These are phyloP conservation scores for Astropecten irregularis DNA, from an alignment of 53 echinoderm and acorn worm genomes.

Conservation along the genomic window DNA sequence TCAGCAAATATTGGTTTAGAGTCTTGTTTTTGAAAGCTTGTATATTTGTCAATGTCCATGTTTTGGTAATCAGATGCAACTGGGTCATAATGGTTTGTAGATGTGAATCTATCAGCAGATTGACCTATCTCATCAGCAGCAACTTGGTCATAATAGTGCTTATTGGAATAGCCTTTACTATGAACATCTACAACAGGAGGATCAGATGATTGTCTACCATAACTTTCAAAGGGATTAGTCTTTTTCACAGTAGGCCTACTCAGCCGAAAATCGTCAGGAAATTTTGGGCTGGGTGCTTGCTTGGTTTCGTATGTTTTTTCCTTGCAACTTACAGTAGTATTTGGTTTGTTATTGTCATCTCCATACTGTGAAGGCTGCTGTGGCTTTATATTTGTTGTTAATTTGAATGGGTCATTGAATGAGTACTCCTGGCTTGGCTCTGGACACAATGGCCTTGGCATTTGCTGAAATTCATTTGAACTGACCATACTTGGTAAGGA, in stretches of 20 bases:
- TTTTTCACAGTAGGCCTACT: not conserved
- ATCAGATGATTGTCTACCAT: not conserved
- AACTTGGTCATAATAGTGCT: slow-evolving; percentile 8
- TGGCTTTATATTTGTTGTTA: not conserved
- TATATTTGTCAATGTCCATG: not conserved
- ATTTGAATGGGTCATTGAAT: not conserved
- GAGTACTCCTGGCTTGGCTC: not conserved
- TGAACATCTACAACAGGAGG: not conserved
- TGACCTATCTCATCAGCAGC: not conserved
- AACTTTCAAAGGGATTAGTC: slow-evolving; percentile 55
- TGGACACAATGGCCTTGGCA: slow-evolving; percentile 19
- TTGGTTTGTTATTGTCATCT: not conserved
- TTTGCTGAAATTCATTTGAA: not conserved
- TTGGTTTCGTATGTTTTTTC: not conserved
- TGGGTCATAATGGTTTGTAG: not conserved
- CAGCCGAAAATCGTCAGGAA: not conserved
- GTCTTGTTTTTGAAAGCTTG: too few relatives aligned
- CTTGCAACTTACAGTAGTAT: not conserved
- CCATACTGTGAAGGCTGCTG: not conserved
- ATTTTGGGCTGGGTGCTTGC: not conserved
- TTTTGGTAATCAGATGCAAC: not conserved
- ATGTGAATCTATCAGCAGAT: not conserved
- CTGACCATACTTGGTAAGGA: slow-evolving; percentile 10
- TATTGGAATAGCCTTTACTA: not conserved
- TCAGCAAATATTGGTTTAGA: not conserved